Evolutionary conservation across 2,888 invertebrate species (phyloP).

Genomic region (Cantharis rufa): DNA sequence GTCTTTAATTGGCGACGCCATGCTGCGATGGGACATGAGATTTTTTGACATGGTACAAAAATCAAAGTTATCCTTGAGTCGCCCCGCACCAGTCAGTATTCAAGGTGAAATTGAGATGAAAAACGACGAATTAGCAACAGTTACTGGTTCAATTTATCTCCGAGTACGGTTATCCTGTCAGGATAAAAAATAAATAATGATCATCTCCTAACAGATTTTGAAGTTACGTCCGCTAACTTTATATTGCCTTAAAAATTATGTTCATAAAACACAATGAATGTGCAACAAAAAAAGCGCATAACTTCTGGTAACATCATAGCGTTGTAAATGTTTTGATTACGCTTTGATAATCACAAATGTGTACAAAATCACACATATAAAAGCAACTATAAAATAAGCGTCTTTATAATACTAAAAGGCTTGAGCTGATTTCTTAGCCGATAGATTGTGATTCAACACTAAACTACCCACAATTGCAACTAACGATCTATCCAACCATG

Average conservation of each 20-base stretch:
- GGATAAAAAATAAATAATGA: not conserved
- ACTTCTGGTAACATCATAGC: not conserved
- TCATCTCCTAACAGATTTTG: not conserved
- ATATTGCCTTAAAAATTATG: not conserved
- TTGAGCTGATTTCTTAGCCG: conserved; percentile 37
- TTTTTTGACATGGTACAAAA: not conserved
- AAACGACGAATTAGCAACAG: not conserved
- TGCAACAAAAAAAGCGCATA: not conserved
- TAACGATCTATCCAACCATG: conserved; percentile 91
- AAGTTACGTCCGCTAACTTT: not conserved
- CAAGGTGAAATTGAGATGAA: not conserved
- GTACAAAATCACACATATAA: conserved; percentile 20
- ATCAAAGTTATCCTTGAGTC: not conserved
- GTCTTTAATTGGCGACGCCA: not conserved
- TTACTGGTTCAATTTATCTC: not conserved
- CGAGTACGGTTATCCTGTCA: not conserved
- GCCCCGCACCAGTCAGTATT: not conserved
- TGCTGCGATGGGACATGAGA: not conserved
- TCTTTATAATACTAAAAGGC: conserved; percentile 21
- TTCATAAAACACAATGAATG: not conserved
- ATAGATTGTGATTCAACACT: conserved; percentile 58
- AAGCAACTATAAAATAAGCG: conserved; percentile 20
- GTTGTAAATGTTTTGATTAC: not conserved
- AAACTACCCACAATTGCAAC: conserved; percentile 79
- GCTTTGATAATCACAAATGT: conserved; percentile 6